Percentiles rank a stretch among this genome's conserved stretches.
Evolutionary conservation across 2,113 vertebrate genomes (phyloP).

Genomic region (Amblyornis subalaris): DNA sequence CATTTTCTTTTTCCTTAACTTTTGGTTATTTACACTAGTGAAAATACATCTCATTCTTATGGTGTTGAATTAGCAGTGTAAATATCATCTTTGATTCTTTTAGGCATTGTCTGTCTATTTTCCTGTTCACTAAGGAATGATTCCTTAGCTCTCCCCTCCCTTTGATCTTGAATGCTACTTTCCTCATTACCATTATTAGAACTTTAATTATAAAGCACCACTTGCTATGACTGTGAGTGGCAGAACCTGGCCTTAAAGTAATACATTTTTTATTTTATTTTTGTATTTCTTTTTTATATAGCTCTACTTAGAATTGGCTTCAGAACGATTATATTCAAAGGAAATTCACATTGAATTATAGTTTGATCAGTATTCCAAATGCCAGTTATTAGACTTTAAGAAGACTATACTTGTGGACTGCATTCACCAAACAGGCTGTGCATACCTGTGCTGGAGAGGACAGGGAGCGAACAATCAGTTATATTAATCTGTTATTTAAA

Average conservation of each 20-base stretch:
- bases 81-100: conserved; percentile 33
- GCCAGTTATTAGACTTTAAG: not conserved
- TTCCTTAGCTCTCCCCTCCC: not conserved
- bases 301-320: not conserved
- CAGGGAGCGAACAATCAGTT: not conserved
- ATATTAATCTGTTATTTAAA: not conserved
- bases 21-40: conserved; percentile 9
- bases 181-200: not conserved
- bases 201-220: not conserved
- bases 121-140: not conserved
- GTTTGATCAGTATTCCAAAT: not conserved
- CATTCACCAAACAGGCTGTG: not conserved
- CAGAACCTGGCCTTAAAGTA: not conserved
- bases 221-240: not conserved
- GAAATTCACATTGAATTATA: not conserved
- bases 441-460: not conserved
- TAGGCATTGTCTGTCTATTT: conserved; percentile 17
- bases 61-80: conserved; percentile 19
- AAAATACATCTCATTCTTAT: conserved; percentile 31
- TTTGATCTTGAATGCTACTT: not conserved
- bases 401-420: not conserved
- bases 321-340: not conserved
- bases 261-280: not conserved
- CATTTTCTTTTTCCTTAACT: not conserved
- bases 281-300: not conserved